Evolutionary conservation across 2,113 vertebrate genomes (phyloP).

Genomic region (Formicarius rufipectus): DNA sequence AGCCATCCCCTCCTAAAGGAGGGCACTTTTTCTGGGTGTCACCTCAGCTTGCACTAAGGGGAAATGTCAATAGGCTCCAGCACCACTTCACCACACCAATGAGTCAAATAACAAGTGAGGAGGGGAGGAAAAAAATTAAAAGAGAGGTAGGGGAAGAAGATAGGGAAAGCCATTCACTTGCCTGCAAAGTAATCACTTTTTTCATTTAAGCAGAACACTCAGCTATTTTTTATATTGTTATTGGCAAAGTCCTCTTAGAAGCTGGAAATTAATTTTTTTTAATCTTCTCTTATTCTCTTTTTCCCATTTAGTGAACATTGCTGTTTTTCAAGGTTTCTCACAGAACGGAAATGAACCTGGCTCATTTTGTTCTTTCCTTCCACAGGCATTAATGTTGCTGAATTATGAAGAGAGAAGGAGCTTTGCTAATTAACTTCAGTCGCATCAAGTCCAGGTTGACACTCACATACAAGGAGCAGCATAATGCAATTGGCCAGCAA

Average conservation of each 20-base stretch:
- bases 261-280: slow-evolving; percentile 37
- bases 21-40: neutral
- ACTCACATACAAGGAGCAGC: neutral
- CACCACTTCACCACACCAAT: neutral
- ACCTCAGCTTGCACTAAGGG: neutral
- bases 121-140: neutral
- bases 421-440: slow-evolving; percentile 17
- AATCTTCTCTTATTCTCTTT: slow-evolving; percentile 17
- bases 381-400: neutral
- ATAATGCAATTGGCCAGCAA: neutral
- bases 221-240: slow-evolving; percentile 10
- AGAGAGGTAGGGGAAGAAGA: neutral
- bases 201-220: slow-evolving; percentile 44
- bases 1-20: neutral
- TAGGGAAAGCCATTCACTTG: slow-evolving; percentile 21
- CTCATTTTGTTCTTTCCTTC: slow-evolving; percentile 14
- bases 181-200: neutral
- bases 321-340: neutral
- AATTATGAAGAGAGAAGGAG: neutral
- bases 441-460: neutral
- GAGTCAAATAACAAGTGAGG: neutral
- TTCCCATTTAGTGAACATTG: neutral
- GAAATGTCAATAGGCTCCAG: neutral
- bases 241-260: slow-evolving; percentile 28
- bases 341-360: slow-evolving; percentile 34